Evolutionary conservation across 37 sponge, comb jelly and placozoan genomes (phyloP).

Genomic region (Hexactinellida sp.): DNA sequence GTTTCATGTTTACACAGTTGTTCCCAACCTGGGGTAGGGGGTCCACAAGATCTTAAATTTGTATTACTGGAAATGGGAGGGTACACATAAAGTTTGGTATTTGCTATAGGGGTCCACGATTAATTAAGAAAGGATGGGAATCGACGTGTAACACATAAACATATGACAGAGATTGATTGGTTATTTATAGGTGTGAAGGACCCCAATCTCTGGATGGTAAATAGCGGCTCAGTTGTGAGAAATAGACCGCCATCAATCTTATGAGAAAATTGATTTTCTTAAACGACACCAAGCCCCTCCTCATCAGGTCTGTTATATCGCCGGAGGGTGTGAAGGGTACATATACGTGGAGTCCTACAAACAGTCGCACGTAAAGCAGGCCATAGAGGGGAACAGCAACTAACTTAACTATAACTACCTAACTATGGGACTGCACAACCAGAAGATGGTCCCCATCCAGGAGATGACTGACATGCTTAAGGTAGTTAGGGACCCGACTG

Average conservation of each 20-base stretch:
- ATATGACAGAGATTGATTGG: too few species aligned
- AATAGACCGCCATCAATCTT: conserved; percentile 72
- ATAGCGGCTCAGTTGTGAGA: conserved; percentile 78
- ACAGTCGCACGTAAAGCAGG: conserved; percentile 93
- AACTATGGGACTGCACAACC: conserved; percentile 77
- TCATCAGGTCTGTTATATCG: conserved; percentile 77
- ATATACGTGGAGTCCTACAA: conserved; percentile 95
- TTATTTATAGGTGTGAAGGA: conserved; percentile 45
- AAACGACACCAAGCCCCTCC: conserved; percentile 75
- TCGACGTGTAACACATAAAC: too few species aligned
- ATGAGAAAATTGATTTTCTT: conserved; percentile 80
- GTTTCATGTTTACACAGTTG: too few species aligned
- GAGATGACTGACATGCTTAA: conserved; percentile 95
- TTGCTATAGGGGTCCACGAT: too few species aligned
- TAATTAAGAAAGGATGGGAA: too few species aligned
- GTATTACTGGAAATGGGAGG: too few species aligned
- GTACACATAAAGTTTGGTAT: too few species aligned
- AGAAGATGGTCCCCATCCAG: conserved; percentile 92
- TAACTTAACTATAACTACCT: too few species aligned
- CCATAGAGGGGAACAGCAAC: conserved; percentile 84
- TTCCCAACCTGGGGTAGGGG: too few species aligned
- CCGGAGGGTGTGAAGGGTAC: conserved; percentile 92
- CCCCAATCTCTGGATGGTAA: conserved; percentile 94
- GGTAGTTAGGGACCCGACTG: conserved; percentile 72
- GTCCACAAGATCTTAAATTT: too few species aligned